phyloP scores from a whole-genome alignment of 2,113 vertebrate genomes.

The Labeo rohita region DNA sequence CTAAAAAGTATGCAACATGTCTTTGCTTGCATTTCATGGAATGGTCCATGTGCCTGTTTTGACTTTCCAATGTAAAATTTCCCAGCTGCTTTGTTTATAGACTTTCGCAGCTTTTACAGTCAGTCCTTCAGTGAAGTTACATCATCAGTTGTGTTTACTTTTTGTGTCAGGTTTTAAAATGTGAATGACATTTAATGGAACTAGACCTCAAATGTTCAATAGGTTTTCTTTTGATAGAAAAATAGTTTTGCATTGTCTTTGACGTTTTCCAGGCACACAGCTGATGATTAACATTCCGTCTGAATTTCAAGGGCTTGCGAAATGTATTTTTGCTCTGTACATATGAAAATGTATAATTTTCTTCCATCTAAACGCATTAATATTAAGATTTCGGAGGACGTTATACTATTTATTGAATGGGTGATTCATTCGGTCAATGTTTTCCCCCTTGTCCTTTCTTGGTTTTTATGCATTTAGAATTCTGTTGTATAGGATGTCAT shows the following conservation, averaged over 20 bases:
- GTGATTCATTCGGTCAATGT: neutral
- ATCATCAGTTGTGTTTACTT: neutral
- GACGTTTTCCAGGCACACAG: neutral
- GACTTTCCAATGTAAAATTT: neutral
- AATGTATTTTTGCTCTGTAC: neutral
- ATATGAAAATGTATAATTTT: slow-evolving; percentile 9
- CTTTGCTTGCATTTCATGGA: neutral
- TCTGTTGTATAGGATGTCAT: neutral
- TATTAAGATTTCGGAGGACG: neutral
- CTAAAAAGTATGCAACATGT: slow-evolving; percentile 8
- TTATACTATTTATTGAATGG: slow-evolving; percentile 17
- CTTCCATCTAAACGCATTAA: neutral
- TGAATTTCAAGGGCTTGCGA: slow-evolving; percentile 11
- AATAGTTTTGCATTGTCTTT: neutral
- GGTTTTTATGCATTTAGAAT: neutral
- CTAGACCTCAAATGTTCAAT: neutral
- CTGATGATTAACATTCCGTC: slow-evolving; percentile 25
- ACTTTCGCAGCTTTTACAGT: neutral
- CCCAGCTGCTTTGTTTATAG: neutral
- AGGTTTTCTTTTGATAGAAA: neutral
- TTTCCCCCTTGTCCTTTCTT: neutral
- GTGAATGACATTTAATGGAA: neutral
- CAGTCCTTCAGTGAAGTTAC: neutral
- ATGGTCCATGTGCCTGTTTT: neutral
- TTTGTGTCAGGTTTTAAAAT: slow-evolving; percentile 19